These are phyloP conservation scores for Aleadryas rufinucha DNA, from an alignment of 2,113 vertebrate species.

Conservation along the genomic window DNA sequence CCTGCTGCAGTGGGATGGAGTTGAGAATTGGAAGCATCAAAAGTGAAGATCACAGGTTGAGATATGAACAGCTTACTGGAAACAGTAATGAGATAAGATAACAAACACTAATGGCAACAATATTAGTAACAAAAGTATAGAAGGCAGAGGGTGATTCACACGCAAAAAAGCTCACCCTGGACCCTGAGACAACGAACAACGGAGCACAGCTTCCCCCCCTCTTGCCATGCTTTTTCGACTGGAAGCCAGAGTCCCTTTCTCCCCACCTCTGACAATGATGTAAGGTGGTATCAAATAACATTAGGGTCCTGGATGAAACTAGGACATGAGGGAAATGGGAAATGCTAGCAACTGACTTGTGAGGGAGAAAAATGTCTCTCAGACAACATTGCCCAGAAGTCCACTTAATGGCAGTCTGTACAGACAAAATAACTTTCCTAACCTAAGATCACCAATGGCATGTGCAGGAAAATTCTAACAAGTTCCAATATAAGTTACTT, in stretches of 20 bases:
- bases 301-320: background rate
- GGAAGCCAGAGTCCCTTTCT: background rate
- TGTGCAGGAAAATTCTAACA: background rate
- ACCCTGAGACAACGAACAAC: background rate
- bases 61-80: background rate
- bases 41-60: background rate
- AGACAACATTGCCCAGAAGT: background rate
- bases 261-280: background rate
- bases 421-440: background rate
- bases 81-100: background rate
- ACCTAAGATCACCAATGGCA: background rate
- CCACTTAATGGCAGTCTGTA: background rate
- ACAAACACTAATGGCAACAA: background rate
- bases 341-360: background rate
- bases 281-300: background rate
- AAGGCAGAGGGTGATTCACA: background rate
- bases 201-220: background rate
- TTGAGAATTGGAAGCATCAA: background rate
- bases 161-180: background rate
- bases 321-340: background rate
- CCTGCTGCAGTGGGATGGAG: rapidly evolving
- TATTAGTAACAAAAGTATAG: background rate
- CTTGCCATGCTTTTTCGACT: background rate
- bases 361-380: background rate
- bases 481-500: background rate